phyloP scores from a whole-genome alignment of 2,888 invertebrate species.

The Oxytorus armatus region DNA sequence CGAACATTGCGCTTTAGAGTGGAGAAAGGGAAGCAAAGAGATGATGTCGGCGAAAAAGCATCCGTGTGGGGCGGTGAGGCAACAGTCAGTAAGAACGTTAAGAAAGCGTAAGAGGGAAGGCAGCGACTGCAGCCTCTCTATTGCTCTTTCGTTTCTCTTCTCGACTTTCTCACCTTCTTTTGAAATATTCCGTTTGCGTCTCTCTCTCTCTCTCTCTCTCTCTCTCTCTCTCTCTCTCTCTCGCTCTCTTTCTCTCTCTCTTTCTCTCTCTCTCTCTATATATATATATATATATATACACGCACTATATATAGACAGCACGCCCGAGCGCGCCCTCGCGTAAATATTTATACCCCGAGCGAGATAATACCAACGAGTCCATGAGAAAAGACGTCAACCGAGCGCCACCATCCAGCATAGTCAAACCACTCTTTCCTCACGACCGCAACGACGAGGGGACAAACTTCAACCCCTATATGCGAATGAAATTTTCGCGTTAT shows the following conservation, averaged over 20 bases:
- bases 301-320: conserved; percentile 51
- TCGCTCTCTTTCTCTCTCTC: conserved; percentile 11
- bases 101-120: conserved; percentile 11
- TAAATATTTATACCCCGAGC: conserved; percentile 72
- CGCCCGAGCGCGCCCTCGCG: conserved; percentile 66
- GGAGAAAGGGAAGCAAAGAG: background rate
- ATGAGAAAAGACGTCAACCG: conserved; percentile 54
- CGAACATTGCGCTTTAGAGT: conserved; percentile 22
- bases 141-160: conserved; percentile 1
- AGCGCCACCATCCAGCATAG: conserved; percentile 23
- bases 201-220: too few relatives aligned
- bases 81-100: conserved; percentile 11
- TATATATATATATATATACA: too few relatives aligned
- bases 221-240: conserved; percentile 13
- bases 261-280: conserved; percentile 19
- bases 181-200: background rate
- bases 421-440: background rate
- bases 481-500: conserved; percentile 53
- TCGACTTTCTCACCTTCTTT: conserved; percentile 33
- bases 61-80: background rate
- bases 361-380: conserved; percentile 44
- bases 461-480: conserved; percentile 31
- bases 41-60: background rate
- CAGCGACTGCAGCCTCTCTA: background rate
- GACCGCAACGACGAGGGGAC: background rate